Percentiles rank a stretch among this genome's conserved stretches.
Evolutionary conservation across 2,888 invertebrate species (phyloP).

Genomic region (Oscheius sp.): DNA sequence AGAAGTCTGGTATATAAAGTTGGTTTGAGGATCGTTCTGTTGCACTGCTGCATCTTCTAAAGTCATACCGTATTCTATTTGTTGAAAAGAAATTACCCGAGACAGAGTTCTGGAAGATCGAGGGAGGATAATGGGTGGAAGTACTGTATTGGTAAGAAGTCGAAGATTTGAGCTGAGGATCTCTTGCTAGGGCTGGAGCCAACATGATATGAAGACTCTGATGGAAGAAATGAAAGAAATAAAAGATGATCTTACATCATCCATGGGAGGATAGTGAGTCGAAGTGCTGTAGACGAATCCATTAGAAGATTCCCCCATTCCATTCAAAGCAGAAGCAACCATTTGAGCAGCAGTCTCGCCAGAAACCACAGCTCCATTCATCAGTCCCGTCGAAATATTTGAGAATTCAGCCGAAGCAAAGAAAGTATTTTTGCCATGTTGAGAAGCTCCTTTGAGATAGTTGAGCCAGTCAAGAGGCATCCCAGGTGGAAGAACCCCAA

Average conservation of each 20-base stretch:
- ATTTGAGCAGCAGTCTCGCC: slow-evolving; percentile 39
- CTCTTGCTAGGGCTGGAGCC: slow-evolving; percentile 10
- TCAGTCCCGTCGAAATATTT: slow-evolving; percentile 48
- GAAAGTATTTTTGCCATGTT: slow-evolving; percentile 32
- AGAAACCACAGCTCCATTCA: slow-evolving; percentile 58
- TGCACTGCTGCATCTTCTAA: slow-evolving; percentile 20
- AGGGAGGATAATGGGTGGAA: slow-evolving; percentile 28
- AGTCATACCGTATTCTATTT: not conserved
- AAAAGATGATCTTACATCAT: not conserved
- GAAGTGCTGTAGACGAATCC: slow-evolving; percentile 27
- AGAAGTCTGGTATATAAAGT: slow-evolving; percentile 19
- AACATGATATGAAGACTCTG: slow-evolving; percentile 3
- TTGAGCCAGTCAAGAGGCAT: slow-evolving; percentile 35
- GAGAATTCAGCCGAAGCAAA: slow-evolving; percentile 57
- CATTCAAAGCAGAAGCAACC: not conserved
- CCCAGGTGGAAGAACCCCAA: slow-evolving; percentile 46
- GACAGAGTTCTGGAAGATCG: not conserved
- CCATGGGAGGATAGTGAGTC: slow-evolving; percentile 30
- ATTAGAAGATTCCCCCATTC: not conserved
- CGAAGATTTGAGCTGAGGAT: not conserved
- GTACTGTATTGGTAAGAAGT: slow-evolving; percentile 20
- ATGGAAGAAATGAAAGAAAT: not conserved
- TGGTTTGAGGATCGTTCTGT: not conserved
- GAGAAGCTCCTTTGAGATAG: slow-evolving; percentile 40
- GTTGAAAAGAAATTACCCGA: not conserved